A percentile compares a stretch with the other conserved stretches of the same genome.
Conservation (phyloP, 2,113 vertebrate genomes). For the Crotalus tigris region DNA sequence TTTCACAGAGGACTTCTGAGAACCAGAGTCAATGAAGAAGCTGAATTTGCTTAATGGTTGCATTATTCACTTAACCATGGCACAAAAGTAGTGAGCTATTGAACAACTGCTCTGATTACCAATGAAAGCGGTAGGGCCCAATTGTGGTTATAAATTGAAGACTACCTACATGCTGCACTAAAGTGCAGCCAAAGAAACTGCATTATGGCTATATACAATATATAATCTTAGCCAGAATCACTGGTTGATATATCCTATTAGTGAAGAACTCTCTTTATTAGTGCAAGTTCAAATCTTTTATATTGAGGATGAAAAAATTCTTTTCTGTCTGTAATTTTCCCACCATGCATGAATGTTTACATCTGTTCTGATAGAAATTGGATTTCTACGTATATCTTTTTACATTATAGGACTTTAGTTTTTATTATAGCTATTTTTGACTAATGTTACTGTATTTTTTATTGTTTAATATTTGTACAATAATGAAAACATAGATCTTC, state of each 20-base stretch:
- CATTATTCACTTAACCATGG: background rate
- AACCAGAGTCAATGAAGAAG: background rate
- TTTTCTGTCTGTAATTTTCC: background rate
- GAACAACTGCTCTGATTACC: background rate
- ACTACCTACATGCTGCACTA: background rate
- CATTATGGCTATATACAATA: background rate
- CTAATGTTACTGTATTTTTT: background rate
- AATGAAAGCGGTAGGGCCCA: background rate
- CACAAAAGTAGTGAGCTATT: background rate
- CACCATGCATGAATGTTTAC: background rate
- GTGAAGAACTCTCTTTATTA: background rate
- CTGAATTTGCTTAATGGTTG: background rate
- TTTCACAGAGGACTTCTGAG: background rate
- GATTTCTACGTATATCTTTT: background rate
- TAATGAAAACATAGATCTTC: background rate
- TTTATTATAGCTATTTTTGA: background rate
- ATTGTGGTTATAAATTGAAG: background rate
- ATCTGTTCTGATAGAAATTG: background rate
- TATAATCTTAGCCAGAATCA: background rate
- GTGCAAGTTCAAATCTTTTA: background rate
- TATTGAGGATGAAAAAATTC: background rate
- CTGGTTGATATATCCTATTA: background rate
- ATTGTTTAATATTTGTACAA: background rate
- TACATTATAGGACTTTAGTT: background rate
- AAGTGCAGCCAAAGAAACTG: background rate